Evolutionary conservation across 2,888 invertebrate species (phyloP).

Genomic region (Ophion ellenae): DNA sequence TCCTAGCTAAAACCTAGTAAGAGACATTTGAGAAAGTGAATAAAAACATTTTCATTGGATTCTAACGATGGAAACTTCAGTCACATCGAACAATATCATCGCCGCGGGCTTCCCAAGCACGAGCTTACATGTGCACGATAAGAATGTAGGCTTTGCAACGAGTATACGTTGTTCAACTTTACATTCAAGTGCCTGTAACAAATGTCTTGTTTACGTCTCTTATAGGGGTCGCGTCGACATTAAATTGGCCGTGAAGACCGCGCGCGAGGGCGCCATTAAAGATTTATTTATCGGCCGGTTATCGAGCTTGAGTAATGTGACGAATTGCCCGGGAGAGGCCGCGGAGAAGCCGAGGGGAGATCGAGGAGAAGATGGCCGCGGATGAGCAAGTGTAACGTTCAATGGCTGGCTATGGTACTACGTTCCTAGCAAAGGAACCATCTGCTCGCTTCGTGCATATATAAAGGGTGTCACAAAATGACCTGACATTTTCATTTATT

Average conservation of each 20-base stretch:
- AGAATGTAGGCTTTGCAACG: background rate
- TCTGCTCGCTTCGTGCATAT: constrained; percentile 24
- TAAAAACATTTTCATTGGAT: too few relatives aligned
- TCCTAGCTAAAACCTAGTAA: too few relatives aligned
- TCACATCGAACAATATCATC: background rate
- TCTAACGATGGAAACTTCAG: too few relatives aligned
- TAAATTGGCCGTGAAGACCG: constrained; percentile 35
- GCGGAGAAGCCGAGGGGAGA: constrained; percentile 34
- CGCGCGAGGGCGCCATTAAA: background rate
- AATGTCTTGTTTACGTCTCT: constrained; percentile 16
- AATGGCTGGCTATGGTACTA: constrained; percentile 37
- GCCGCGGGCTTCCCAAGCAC: background rate
- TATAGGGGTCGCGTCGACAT: background rate
- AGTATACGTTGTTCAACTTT: constrained; percentile 5
- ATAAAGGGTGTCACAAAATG: too few relatives aligned
- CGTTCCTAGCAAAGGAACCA: constrained; percentile 28
- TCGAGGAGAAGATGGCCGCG: constrained; percentile 16
- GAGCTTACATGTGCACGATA: background rate
- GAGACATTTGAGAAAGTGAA: too few relatives aligned
- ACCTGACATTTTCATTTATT: too few relatives aligned
- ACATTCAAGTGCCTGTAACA: background rate
- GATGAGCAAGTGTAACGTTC: background rate
- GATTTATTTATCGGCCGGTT: constrained; percentile 39
- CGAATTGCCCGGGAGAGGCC: constrained; percentile 29
- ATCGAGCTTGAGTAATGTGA: constrained; percentile 49